Conservation (phyloP, 2,797 vertebrate species). For the Hydrophis major region DNA sequence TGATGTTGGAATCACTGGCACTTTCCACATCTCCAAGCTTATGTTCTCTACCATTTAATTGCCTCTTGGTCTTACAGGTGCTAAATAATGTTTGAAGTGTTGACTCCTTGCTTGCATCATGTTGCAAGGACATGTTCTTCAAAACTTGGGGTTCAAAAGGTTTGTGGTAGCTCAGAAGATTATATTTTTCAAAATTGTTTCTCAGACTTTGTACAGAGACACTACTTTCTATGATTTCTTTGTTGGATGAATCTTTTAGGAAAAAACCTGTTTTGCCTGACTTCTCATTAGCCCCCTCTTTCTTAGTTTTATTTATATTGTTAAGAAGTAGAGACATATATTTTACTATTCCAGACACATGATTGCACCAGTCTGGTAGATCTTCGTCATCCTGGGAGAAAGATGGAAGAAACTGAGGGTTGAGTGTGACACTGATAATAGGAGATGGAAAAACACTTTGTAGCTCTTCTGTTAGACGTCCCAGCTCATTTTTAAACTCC, state of each 20-base stretch:
- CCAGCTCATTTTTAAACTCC: conserved; percentile 84
- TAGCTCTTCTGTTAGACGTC: conserved; percentile 82
- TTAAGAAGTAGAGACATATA: conserved; percentile 87
- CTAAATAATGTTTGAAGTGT: not conserved
- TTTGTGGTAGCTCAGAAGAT: not conserved
- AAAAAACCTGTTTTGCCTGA: not conserved
- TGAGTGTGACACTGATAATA: conserved; percentile 85
- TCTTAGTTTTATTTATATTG: conserved; percentile 68
- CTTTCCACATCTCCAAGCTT: conserved; percentile 59
- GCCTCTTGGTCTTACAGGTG: not conserved
- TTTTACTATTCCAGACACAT: conserved; percentile 84
- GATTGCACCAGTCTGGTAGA: conserved; percentile 85
- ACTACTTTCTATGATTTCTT: conserved; percentile 87
- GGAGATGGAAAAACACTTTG: conserved; percentile 85
- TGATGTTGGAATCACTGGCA: conserved; percentile 76
- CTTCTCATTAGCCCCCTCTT: not conserved
- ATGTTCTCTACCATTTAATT: accelerated
- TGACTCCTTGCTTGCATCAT: not conserved
- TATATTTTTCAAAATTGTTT: conserved; percentile 83
- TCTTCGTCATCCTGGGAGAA: conserved; percentile 52
- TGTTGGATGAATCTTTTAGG: conserved; percentile 60
- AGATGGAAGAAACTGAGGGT: conserved; percentile 77
- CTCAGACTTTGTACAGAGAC: conserved; percentile 87
- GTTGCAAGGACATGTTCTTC: not conserved
- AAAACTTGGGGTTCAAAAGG: not conserved